Percentiles rank a stretch among this genome's conserved stretches.
Evolutionary conservation across 2,113 vertebrate genomes (phyloP).

Genomic region (Daphoenositta chrysoptera): DNA sequence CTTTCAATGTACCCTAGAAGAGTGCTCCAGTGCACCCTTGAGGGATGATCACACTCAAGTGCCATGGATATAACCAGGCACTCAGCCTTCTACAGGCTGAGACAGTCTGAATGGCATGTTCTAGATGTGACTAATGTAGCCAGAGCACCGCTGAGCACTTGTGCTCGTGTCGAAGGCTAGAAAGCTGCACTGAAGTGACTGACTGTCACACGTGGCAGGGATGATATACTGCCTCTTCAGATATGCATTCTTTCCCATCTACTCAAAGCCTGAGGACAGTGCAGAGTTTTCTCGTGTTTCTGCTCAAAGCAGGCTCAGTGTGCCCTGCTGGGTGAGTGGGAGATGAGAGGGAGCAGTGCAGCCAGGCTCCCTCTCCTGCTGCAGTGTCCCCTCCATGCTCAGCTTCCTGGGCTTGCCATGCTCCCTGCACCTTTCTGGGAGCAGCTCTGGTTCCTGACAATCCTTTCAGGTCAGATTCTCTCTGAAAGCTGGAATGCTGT

Average conservation of each 20-base stretch:
- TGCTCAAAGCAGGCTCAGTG: neutral
- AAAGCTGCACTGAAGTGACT: neutral
- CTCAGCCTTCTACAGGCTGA: neutral
- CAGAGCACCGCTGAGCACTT: neutral
- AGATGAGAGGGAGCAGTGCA: neutral
- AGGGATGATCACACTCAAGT: neutral
- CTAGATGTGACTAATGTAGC: neutral
- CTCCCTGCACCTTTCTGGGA: neutral
- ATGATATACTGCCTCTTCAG: neutral
- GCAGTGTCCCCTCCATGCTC: accelerated
- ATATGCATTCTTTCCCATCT: neutral
- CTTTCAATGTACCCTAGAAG: neutral
- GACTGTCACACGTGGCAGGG: neutral
- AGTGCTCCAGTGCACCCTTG: neutral
- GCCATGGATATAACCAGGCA: neutral
- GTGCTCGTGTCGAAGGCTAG: neutral
- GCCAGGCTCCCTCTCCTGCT: neutral
- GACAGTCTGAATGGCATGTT: neutral
- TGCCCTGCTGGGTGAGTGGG: neutral
- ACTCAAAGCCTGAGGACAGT: neutral
- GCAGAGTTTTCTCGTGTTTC: neutral
- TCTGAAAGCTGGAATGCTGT: neutral
- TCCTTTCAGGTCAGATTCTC: neutral
- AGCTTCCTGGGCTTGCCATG: neutral
- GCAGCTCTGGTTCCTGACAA: neutral